A percentile compares a stretch with the other conserved stretches of the same genome.
phyloP scores from a whole-genome alignment of 2,888 invertebrate genomes.

The Theretra japonica region DNA sequence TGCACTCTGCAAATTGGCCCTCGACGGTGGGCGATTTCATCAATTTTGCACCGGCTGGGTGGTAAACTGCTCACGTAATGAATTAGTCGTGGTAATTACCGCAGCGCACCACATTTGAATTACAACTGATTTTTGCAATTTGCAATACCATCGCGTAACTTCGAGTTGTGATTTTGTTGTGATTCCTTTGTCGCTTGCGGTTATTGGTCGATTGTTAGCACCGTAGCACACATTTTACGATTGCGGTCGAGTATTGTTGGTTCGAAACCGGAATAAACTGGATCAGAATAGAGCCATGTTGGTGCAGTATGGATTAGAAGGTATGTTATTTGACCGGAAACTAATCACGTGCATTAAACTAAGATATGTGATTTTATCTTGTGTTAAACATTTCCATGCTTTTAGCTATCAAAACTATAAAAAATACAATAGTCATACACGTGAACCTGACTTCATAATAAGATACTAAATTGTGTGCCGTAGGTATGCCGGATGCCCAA shows the following conservation, averaged over 20 bases:
- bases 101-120: conserved; percentile 10
- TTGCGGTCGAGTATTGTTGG: no score
- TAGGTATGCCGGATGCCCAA: no score
- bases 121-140: conserved; percentile 23
- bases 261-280: no score
- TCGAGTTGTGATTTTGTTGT: conserved; percentile 10
- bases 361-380: no score
- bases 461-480: background rate
- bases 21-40: conserved; percentile 22
- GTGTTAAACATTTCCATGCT: no score
- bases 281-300: no score
- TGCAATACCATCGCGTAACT: conserved; percentile 12
- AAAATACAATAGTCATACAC: no score
- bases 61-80: conserved; percentile 43
- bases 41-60: conserved; percentile 19
- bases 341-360: no score
- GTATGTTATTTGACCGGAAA: no score
- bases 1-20: conserved; percentile 23
- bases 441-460: background rate
- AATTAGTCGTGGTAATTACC: conserved; percentile 52
- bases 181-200: background rate
- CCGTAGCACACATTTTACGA: no score
- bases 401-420: no score
- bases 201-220: background rate
- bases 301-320: no score